These are phyloP conservation scores for Micrasema minimum DNA, from an alignment of 1,140 invertebrate species.

Conservation along the genomic window DNA sequence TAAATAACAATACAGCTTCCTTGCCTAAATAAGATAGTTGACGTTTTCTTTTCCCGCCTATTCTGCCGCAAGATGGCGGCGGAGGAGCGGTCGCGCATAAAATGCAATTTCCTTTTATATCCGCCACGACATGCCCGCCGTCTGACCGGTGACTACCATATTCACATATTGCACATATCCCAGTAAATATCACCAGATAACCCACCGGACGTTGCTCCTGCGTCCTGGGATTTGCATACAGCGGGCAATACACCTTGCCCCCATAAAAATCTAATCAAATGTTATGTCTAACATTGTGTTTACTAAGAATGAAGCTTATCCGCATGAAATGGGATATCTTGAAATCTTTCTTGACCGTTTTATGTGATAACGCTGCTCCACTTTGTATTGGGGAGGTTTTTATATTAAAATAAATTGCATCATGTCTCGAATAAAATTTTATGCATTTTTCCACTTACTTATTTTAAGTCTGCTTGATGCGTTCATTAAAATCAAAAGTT, in stretches of 20 bases:
- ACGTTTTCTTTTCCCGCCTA: conserved; percentile 1
- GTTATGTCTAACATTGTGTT: conserved; percentile 12
- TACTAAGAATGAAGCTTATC: no score
- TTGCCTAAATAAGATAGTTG: no score
- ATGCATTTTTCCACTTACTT: no score
- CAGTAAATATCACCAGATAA: conserved; percentile 47
- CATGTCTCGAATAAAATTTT: no score
- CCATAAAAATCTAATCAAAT: conserved; percentile 31
- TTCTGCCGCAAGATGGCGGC: conserved; percentile 5
- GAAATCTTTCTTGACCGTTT: no score
- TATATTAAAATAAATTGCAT: no score
- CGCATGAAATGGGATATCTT: no score
- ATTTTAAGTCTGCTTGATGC: no score
- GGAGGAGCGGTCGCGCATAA: conserved; percentile 44
- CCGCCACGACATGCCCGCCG: conserved; percentile 26
- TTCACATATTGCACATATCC: conserved; percentile 38
- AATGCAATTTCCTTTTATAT: conserved; percentile 53
- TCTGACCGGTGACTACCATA: conserved; percentile 3
- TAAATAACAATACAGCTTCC: no score
- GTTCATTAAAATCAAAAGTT: no score
- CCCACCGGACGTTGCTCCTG: conserved; percentile 26
- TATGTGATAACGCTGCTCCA: no score
- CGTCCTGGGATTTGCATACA: conserved; percentile 24
- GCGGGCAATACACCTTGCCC: conserved; percentile 35
- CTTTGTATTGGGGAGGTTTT: no score